phyloP scores from a whole-genome alignment of 2,113 vertebrate genomes.

The Aldabrachelys gigantea region DNA sequence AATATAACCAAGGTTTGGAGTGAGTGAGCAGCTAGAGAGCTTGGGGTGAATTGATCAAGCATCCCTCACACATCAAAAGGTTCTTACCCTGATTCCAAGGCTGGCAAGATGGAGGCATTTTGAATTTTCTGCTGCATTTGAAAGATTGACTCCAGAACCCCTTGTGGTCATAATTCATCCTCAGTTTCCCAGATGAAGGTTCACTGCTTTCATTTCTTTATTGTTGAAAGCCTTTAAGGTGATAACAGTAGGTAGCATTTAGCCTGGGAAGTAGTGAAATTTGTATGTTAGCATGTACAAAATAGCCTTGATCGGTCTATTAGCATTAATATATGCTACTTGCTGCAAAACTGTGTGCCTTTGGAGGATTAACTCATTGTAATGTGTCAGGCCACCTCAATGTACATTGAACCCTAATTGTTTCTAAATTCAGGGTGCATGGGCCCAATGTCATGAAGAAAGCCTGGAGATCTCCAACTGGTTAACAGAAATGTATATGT shows the following conservation, averaged over 20 bases:
- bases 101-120: neutral
- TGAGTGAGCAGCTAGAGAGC: neutral
- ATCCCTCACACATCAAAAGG: neutral
- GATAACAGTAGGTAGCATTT: neutral
- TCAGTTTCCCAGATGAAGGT: neutral
- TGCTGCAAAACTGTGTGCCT: neutral
- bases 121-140: neutral
- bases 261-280: neutral
- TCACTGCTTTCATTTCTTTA: neutral
- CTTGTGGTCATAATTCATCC: neutral
- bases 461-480: neutral
- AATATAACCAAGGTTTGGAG: neutral
- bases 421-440: neutral
- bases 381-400: neutral
- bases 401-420: neutral
- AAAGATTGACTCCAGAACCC: neutral
- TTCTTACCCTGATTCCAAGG: neutral
- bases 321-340: neutral
- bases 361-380: neutral
- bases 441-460: neutral
- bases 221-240: neutral
- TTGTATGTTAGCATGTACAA: neutral
- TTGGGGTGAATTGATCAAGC: neutral
- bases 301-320: neutral
- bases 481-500: neutral